Conservation (phyloP, 2,113 vertebrate species). For the Eulemur rufifrons region DNA sequence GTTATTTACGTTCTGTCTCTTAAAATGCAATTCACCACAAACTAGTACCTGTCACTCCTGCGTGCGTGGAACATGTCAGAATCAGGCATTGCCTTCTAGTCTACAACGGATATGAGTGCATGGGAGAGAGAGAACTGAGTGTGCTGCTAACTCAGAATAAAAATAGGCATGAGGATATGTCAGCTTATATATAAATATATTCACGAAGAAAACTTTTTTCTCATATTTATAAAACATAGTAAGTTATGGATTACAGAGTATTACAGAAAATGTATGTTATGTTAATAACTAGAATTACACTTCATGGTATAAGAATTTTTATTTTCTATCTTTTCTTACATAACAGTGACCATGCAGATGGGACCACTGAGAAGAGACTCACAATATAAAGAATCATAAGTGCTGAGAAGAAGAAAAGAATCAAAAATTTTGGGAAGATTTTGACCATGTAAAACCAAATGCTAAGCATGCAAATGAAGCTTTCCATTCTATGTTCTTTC, state of each 20-base stretch:
- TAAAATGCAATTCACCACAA: conserved; percentile 10
- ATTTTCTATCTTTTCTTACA: not conserved
- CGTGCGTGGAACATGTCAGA: not conserved
- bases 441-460: not conserved
- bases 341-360: not conserved
- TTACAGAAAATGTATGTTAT: not conserved
- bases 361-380: not conserved
- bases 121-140: not conserved
- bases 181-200: not conserved
- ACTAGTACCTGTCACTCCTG: not conserved
- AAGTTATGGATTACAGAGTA: not conserved
- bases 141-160: not conserved
- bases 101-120: not conserved
- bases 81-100: not conserved
- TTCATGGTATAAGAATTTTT: not conserved
- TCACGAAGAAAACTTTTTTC: not conserved
- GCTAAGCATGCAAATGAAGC: fast-evolving
- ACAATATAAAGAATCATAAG: fast-evolving
- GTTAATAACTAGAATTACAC: not conserved
- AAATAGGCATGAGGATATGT: not conserved
- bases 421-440: not conserved
- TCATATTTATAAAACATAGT: not conserved
- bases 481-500: not conserved
- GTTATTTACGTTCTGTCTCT: not conserved
- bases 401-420: not conserved